Conservation (phyloP, 2,797 vertebrate species). For the Premnoplex brunnescens region DNA sequence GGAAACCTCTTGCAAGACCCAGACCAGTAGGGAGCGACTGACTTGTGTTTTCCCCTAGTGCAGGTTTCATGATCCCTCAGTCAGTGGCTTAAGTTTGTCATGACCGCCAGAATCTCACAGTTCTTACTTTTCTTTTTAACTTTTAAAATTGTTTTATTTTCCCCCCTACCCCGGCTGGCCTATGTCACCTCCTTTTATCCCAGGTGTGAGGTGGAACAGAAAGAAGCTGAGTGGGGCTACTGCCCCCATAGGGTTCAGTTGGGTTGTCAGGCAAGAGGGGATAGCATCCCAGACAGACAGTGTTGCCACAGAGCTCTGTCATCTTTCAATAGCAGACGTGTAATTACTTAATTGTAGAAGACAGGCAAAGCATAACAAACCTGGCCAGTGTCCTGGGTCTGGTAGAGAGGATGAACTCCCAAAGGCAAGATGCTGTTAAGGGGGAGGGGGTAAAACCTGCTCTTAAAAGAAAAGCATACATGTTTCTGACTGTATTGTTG, state of each 20-base stretch:
- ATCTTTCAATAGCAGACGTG: conserved; percentile 6
- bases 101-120: not conserved
- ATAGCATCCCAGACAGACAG: not conserved
- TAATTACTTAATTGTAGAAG: conserved; percentile 61
- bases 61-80: not conserved
- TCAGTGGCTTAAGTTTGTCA: not conserved
- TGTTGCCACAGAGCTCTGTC: not conserved
- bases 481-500: conserved; percentile 1
- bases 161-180: not conserved
- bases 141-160: too few species aligned
- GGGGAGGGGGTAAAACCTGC: not conserved
- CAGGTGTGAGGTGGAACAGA: not conserved
- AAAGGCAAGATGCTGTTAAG: not conserved
- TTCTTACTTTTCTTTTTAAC: not conserved
- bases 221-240: not conserved
- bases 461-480: conserved; percentile 7
- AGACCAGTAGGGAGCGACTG: not conserved
- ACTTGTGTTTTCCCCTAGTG: not conserved
- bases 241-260: not conserved
- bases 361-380: conserved; percentile 47
- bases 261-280: not conserved
- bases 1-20: not conserved
- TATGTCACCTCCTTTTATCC: not conserved
- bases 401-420: conserved; percentile 10
- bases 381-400: not conserved